Base-by-base conservation (phyloP, 2,113 vertebrate species). In the Sakesphorus luctuosus region DNA sequence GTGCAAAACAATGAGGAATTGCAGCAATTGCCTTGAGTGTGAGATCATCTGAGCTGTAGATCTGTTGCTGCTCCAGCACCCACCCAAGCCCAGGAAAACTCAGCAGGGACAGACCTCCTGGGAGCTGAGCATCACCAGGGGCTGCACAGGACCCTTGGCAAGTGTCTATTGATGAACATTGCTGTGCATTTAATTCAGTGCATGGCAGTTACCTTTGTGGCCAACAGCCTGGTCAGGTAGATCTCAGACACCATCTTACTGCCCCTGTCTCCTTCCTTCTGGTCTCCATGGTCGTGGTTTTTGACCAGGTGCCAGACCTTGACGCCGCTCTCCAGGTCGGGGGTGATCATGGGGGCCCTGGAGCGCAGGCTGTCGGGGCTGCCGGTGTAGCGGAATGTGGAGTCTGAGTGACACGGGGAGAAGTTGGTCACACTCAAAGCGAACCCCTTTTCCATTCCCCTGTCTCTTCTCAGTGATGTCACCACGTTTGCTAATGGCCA, bases 181-280 rank as follows among this genome's bases (percentile, higher is more conserved):
- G 40, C 21, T 2, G 1, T 0, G 28, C 33, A 2, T 4, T 33
- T 47, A 9, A n/a, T 10, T 9, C 4, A 20, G 19, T 3, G 0
- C 43, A 5, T 3, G 14, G 29, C 35, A 13, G 38, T 89, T 98
- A 99, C 99, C 99, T 99, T 99, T 9, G 99, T 99, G 36, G 99
- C 99, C 16, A 99, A 97, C 1, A 99, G 98, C 83, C 99, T 98
- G 68, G 99, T 99, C 97, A 99, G 98, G 97, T 99, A 99, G 98
- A 99, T 99, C 98, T 99, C 99, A 0, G 99, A 99, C 44, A 99
- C 99, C 99, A 99, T 99, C 98, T 99, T 99, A 95, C 99, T 99
- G 49, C 99, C 99, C 1, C 99, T 97, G 95, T 99, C 99, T 3
- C 99, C 99, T 72, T 99, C 99, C 94, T 99, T 99, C 97, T 99